Conservation (phyloP, 2,113 vertebrate species). For the Capreolus pygargus region DNA sequence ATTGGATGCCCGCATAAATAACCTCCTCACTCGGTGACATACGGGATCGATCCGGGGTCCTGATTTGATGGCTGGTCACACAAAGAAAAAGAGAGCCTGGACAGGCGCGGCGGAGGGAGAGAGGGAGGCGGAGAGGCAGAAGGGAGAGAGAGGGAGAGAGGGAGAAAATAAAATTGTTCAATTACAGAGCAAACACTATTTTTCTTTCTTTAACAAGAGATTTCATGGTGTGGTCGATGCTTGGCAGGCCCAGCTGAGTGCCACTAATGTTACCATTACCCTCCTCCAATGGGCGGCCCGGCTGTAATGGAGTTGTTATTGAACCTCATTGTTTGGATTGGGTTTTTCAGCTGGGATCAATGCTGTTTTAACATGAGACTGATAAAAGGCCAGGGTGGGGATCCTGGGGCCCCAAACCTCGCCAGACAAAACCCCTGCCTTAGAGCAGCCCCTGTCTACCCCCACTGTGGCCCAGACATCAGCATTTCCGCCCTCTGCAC, state of each 20-base stretch:
- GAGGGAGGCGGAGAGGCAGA: constrained; percentile 18
- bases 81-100: constrained; percentile 83
- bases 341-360: constrained; percentile 98
- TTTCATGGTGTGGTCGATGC: constrained; percentile 97
- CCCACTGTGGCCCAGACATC: constrained; percentile 14
- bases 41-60: constrained; percentile 94
- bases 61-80: constrained; percentile 97
- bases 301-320: constrained; percentile 97
- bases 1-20: constrained; percentile 99
- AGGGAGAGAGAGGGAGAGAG: constrained; percentile 59
- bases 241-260: constrained; percentile 96
- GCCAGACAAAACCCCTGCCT: constrained; percentile 80
- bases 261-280: constrained; percentile 95
- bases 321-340: constrained; percentile 97
- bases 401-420: constrained; percentile 85
- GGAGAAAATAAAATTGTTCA: constrained; percentile 97
- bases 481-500: constrained; percentile 53
- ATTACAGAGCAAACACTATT: constrained; percentile 99
- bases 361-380: constrained; percentile 93
- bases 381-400: constrained; percentile 91
- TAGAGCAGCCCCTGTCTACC: constrained; percentile 51
- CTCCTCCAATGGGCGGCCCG: constrained; percentile 89
- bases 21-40: constrained; percentile 96
- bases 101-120: constrained; percentile 61
- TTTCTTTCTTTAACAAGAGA: constrained; percentile 99